Base-by-base conservation (phyloP, 2,797 vertebrate genomes). In the Myoxocephalus aenaeus region DNA sequence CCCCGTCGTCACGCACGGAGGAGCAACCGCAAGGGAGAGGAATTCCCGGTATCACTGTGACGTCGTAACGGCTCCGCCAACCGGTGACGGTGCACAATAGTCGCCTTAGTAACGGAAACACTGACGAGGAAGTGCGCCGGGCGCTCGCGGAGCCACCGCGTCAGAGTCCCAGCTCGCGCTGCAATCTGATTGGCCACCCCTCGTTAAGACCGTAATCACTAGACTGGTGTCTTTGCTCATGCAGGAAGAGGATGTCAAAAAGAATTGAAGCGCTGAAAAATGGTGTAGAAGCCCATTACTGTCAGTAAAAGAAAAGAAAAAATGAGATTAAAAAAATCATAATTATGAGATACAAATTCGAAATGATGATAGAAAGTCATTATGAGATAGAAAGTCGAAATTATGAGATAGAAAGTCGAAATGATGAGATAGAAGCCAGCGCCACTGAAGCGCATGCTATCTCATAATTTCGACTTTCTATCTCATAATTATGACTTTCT, bases 51-150 rank as follows among this genome's bases (percentile, higher is more conserved):
- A 63, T 73, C 71, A 13, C 51, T 0, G 22, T 82, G 77, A 92
- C 72, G 92, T 94, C 92, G 93, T 11, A 20, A 2, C 1, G 11
- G 42, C 63, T 64, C 67, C 40, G 72, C 95, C 94, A 94, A 95
- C 84, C 87, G 62, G 29, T 10, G 74, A 57, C 63, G 17, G 54
- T 7, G 87, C 76, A 69, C 68, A 2, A 9, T 38, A 6, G 93
- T 94, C 84, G 15, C 92, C 90, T 9, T 76, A 65, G 92, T 17
- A 88, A 94, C 93, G 36, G 13, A 3, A 29, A 53, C 18, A 14
- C 53, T 14, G 73, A 78, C 48, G 48, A 71, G 81, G 83, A 87
- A 87, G 80, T 78, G 3, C 11, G 7, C n/a, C 7, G 10, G 12
- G 56, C 1, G 20, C 44, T 11, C 15, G 36, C 22, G 42, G 48